Evolutionary conservation across 1,140 invertebrate species (phyloP), one percentile per base, ranked within the genome.

Genomic region (Orchesella cincta): DNA sequence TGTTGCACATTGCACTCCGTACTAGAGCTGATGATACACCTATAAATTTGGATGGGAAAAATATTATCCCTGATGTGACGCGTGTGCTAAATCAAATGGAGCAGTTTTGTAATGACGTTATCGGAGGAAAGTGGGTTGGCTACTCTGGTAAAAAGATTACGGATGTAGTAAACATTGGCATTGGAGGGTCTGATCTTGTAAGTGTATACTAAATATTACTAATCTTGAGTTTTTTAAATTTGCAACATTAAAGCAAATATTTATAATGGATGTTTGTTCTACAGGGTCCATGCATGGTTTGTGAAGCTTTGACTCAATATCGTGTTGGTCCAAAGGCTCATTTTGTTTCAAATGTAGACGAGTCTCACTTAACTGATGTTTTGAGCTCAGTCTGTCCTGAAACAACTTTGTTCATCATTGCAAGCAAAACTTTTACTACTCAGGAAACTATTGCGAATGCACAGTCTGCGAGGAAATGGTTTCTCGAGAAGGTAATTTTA

Each of bases 371-470:
- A 82, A 95, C 94, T 2, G 95, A 98, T 87, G 94, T 93, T 18
- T 87, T 99, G 64, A 97, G 96, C 84, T 92, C 92, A 83, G 85
- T 99, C 3, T 91, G 94, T 86, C 92, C 96, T 1, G 96, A 99
- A 86, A 98, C 96, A 0, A 93, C 94, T 1, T 87, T 99, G 1
- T 99, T 99, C 86, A 98, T 99, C 83, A 95, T 99, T 85, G 98
- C 98, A 16, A 99, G 97, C 1, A 99, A 99, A 88, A 99, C 97
- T 0, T 99, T 98, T 85, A 99, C 97, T 14, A 99, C 98, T 1
- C 97, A 99, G 86, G 98, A 99, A 89, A 99, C 98, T 1, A 98
- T 99, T 80, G 99, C 98, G 23, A 99, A 99, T 88, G 98, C 98
- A 3, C 93, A 91, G 2, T 98, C 98, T 20, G 98, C 98, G 0